Evolutionary conservation across 1,140 invertebrate species (phyloP).

Genomic region (Drosophila malerkotliana): DNA sequence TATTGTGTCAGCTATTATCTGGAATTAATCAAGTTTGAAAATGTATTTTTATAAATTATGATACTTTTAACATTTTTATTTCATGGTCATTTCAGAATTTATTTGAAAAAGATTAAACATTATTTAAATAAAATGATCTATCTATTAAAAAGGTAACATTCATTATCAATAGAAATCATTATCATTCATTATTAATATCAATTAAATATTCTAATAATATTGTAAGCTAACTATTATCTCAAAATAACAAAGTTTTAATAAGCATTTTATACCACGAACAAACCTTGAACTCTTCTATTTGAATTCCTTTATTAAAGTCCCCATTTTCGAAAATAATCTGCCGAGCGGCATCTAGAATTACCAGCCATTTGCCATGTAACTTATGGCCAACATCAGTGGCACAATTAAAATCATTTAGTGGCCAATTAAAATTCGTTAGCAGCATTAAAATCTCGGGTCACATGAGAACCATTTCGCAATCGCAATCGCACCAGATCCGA

Average conservation of each 20-base stretch:
- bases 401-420: conserved; percentile 83
- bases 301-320: neutral
- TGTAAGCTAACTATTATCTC: too few relatives aligned
- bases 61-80: neutral
- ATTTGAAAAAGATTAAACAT: neutral
- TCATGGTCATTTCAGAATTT: neutral
- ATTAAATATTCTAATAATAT: too few relatives aligned
- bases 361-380: conserved; percentile 65
- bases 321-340: conserved; percentile 29
- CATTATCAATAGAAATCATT: too few relatives aligned
- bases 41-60: too few relatives aligned
- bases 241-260: too few relatives aligned
- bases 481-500: conserved; percentile 31
- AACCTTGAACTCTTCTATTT: neutral
- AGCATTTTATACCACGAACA: too few relatives aligned
- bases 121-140: too few relatives aligned
- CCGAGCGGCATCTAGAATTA: conserved; percentile 46
- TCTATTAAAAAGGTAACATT: too few relatives aligned
- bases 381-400: conserved; percentile 78
- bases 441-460: conserved; percentile 77
- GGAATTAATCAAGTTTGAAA: too few relatives aligned
- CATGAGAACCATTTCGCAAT: conserved; percentile 78
- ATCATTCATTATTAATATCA: too few relatives aligned
- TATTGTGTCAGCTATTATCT: too few relatives aligned
- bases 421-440: conserved; percentile 82